Conservation (phyloP, 2,888 invertebrate genomes). For the Drosophila birchii region DNA sequence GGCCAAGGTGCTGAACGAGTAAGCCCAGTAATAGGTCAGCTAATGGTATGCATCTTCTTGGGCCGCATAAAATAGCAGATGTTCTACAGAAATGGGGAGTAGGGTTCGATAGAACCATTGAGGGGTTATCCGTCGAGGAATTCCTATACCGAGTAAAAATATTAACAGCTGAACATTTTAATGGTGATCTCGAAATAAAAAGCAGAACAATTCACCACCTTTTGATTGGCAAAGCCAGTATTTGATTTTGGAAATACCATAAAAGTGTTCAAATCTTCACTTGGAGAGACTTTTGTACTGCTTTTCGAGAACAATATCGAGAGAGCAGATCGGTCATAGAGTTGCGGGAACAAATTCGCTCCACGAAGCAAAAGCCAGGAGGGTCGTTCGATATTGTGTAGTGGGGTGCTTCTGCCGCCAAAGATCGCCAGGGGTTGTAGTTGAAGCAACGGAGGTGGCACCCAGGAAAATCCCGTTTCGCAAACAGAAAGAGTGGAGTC, state of each 20-base stretch:
- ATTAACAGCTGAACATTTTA: not conserved
- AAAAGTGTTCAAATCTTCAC: not conserved
- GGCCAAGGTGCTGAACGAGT: not conserved
- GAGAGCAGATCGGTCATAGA: too few species aligned
- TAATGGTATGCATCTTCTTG: not conserved
- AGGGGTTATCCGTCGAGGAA: not conserved
- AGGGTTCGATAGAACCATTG: not conserved
- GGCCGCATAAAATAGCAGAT: conserved; percentile 1
- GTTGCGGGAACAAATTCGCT: too few species aligned
- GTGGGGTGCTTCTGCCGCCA: too few species aligned
- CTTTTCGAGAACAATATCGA: too few species aligned
- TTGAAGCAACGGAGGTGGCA: too few species aligned
- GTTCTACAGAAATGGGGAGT: conserved; percentile 2
- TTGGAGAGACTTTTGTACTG: not conserved
- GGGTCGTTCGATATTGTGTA: too few species aligned
- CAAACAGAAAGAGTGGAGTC: too few species aligned
- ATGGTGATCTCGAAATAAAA: conserved; percentile 1
- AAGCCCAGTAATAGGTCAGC: not conserved
- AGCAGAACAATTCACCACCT: not conserved
- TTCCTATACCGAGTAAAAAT: not conserved
- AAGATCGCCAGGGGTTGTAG: too few species aligned
- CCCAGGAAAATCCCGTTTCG: too few species aligned
- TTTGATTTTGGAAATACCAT: not conserved
- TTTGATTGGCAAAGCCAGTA: not conserved
- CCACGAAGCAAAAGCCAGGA: too few species aligned